Evolutionary conservation across 2,797 vertebrate species (phyloP), one percentile per base, ranked within the genome.

Genomic region (Chaunax sp.): DNA sequence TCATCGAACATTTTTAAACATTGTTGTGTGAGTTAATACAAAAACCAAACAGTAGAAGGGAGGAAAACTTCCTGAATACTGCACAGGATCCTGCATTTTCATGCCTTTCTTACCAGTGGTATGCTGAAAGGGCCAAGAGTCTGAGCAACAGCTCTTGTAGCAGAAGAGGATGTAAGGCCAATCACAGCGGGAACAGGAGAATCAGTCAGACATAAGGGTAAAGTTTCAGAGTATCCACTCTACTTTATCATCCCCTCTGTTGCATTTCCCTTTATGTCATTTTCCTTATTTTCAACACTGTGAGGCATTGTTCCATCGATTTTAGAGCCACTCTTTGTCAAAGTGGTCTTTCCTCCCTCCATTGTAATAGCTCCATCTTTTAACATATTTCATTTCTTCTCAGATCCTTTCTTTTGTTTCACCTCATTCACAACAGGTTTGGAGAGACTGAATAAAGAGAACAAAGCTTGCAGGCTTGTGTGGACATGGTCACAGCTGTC

Each of bases 401-500:
- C 28, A 30, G 28, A 30, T 2, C 35, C 1, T 28, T 50, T 45
- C 4, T 14, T 56, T 69, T 64, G 20, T 26, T 57, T 45, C n/a
- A 60, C 13, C 8, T 53, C 12, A 41, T 10, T 53, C 15, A 6
- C 46, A 6, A 33, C 28, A 52, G 18, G 10, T 37, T 64, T 50
- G 5, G 75, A 53, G 37, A 59, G 51, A 59, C 82, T 88, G 28
- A 93, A 57, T 55, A 94, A 82, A 47, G 88, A 87, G 30, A 93
- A 56, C 22, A 88, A 67, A 40, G 90, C 89, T 51, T 37, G 77
- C 41, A 94, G 76, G 55, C 93, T 91, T 19, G 87, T 90, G 55
- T 89, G 90, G 44, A 93, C 82, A 25, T 92, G 83, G 72, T 93
- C 92, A 67, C 92, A 94, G 81, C 92, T 91, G 82, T 94, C 91